A percentile compares a stretch with the other conserved stretches of the same genome.
Conservation (phyloP, 2,113 vertebrate genomes). For the Passer montanus region DNA sequence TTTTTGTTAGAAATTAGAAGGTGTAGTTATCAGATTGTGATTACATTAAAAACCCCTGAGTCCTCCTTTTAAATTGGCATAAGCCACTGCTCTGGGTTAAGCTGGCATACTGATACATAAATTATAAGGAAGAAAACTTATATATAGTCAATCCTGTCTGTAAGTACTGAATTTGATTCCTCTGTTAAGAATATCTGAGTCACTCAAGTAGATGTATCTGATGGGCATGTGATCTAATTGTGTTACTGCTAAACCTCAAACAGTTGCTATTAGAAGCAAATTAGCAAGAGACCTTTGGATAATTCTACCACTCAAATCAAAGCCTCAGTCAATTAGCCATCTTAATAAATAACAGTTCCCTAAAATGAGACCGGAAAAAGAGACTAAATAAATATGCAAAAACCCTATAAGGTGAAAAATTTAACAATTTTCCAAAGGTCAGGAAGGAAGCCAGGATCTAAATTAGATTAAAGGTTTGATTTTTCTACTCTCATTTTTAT, state of each 20-base stretch:
- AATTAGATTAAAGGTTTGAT: neutral
- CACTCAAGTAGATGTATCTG: conserved; percentile 5
- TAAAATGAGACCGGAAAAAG: conserved; percentile 43
- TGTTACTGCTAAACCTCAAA: conserved; percentile 59
- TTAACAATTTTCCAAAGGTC: conserved; percentile 32
- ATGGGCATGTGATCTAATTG: conserved; percentile 47
- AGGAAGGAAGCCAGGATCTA: conserved; percentile 24
- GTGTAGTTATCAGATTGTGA: neutral
- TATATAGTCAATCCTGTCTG: neutral
- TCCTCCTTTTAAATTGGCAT: neutral
- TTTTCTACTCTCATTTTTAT: neutral
- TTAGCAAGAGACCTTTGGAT: conserved; percentile 57
- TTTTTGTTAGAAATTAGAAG: conserved; percentile 33
- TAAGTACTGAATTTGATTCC: neutral
- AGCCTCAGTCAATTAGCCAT: conserved; percentile 32
- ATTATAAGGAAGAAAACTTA: neutral
- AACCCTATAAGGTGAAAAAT: neutral
- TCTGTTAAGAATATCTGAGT: conserved; percentile 34
- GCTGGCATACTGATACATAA: neutral
- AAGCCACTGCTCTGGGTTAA: neutral
- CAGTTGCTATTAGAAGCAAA: conserved; percentile 50
- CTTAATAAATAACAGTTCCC: conserved; percentile 49
- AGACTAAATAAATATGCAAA: conserved; percentile 22
- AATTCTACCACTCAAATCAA: conserved; percentile 62
- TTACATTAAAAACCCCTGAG: neutral